phyloP scores from a whole-genome alignment of 2,888 invertebrate genomes.

The Caradrina kadenii region DNA sequence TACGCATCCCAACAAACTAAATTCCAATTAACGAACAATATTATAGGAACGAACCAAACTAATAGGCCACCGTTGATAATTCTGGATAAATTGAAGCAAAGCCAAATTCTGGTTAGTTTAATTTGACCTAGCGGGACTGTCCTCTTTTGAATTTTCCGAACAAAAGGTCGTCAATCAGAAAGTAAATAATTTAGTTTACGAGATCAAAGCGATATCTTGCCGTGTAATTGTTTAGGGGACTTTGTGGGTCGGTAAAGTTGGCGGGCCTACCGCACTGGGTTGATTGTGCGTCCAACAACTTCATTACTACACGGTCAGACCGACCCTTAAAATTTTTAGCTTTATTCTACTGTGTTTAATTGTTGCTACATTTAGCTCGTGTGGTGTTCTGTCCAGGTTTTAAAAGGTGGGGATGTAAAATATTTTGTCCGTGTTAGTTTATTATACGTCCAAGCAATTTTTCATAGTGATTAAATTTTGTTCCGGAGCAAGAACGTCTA shows the following conservation, averaged over 20 bases:
- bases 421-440: constrained; percentile 19
- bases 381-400: constrained; percentile 20
- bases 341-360: constrained; percentile 50
- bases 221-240: constrained; percentile 62
- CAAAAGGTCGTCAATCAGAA: constrained; percentile 70
- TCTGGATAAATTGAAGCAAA: constrained; percentile 33
- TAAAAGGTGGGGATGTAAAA: constrained; percentile 7
- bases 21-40: constrained; percentile 20
- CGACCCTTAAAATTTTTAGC: constrained; percentile 55
- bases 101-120: constrained; percentile 41
- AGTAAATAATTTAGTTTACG: constrained; percentile 70
- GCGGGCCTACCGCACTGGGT: constrained; percentile 37
- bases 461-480: constrained; percentile 40
- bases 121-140: constrained; percentile 39
- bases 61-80: constrained; percentile 33
- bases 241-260: constrained; percentile 52
- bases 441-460: constrained; percentile 21
- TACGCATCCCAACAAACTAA: constrained; percentile 4
- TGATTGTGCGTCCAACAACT: constrained; percentile 60
- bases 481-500: constrained; percentile 12
- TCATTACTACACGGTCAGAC: constrained; percentile 58
- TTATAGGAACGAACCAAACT: constrained; percentile 18
- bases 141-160: constrained; percentile 55
- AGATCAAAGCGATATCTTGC: constrained; percentile 73
- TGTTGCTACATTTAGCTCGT: constrained; percentile 43